phyloP scores from a whole-genome alignment of 2,113 vertebrate species.

The Irena cyanogastra region DNA sequence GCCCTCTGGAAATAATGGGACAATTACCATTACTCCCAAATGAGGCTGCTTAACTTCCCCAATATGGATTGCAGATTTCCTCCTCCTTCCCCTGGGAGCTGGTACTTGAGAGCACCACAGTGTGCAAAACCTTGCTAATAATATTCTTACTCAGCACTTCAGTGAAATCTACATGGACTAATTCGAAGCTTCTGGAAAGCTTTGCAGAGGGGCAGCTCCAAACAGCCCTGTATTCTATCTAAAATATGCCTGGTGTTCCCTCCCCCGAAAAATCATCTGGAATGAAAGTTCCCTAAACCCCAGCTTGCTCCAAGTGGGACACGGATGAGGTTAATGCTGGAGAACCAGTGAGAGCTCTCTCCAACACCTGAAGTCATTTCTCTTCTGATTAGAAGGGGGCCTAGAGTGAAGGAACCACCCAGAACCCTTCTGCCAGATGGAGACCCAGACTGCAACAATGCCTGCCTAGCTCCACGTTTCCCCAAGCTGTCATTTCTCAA shows the following conservation, averaged over 20 bases:
- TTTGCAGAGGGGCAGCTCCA: neutral
- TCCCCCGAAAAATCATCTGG: accelerated
- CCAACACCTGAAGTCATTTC: neutral
- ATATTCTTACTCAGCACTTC: neutral
- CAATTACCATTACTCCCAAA: neutral
- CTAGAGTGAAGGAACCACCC: neutral
- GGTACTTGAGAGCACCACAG: neutral
- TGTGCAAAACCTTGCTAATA: neutral
- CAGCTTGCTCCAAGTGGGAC: neutral
- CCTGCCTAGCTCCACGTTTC: neutral
- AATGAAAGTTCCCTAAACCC: neutral
- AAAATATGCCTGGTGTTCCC: neutral
- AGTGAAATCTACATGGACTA: neutral
- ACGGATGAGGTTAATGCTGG: neutral
- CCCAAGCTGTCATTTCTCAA: neutral
- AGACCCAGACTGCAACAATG: neutral
- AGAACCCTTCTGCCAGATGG: neutral
- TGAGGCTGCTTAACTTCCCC: neutral
- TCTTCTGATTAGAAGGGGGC: neutral
- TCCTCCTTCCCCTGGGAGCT: neutral
- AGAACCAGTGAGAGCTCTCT: neutral
- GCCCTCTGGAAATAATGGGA: neutral
- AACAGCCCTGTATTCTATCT: neutral
- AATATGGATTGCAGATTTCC: neutral
- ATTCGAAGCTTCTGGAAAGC: neutral